Percentiles rank a stretch among this genome's conserved stretches.
Conservation (phyloP, 64 coral and sea anemone genomes). For the Hydrozoanthus tunicans region DNA sequence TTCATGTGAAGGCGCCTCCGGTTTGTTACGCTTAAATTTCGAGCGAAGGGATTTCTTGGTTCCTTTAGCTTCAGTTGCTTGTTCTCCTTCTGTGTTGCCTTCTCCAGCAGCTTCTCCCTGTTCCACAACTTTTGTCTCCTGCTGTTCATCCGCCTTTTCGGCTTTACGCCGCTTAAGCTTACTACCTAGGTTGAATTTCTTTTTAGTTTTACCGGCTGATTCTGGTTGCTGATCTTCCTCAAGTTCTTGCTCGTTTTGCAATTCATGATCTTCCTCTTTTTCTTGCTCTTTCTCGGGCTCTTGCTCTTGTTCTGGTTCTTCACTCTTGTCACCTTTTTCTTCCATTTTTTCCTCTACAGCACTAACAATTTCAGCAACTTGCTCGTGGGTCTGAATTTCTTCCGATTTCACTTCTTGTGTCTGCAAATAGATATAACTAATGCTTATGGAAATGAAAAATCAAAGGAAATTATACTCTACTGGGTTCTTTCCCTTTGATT, state of each 20-base stretch:
- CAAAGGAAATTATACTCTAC: too few species aligned
- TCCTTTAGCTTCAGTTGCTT: not conserved
- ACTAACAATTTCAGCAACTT: not conserved
- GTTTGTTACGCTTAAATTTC: constrained; percentile 45
- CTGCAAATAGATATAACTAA: not conserved
- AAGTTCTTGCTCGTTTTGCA: constrained; percentile 30
- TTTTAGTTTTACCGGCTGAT: constrained; percentile 60
- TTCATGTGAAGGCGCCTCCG: constrained; percentile 15
- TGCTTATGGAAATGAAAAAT: too few species aligned
- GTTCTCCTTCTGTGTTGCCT: not conserved
- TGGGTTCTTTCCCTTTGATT: too few species aligned
- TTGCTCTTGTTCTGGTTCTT: constrained; percentile 15
- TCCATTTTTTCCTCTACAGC: not conserved
- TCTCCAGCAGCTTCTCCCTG: not conserved
- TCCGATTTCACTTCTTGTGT: not conserved
- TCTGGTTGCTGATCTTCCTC: constrained; percentile 44
- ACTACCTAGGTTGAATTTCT: constrained; percentile 61
- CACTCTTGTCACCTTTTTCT: not conserved
- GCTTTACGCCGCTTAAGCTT: constrained; percentile 66
- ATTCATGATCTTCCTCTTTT: constrained; percentile 15
- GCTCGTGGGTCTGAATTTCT: not conserved
- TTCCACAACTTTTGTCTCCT: constrained; percentile 9
- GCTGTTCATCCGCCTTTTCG: constrained; percentile 46
- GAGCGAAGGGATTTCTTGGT: constrained; percentile 41
- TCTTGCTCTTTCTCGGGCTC: not conserved